Evolutionary conservation across 2,113 vertebrate genomes (phyloP).

Genomic region (Psittacula cyanocephala): DNA sequence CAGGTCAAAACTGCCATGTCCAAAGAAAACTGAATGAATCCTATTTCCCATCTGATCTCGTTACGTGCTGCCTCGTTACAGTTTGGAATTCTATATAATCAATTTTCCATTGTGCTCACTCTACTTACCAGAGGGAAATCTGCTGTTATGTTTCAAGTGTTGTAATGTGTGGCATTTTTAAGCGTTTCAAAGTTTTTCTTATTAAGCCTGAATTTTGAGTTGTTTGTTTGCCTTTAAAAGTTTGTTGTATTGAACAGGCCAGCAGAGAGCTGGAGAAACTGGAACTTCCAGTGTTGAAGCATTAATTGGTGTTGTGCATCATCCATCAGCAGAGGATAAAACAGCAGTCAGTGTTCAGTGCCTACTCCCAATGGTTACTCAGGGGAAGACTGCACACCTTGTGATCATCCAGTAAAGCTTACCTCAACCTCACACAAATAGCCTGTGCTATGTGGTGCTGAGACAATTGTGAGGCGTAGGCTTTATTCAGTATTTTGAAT

Average conservation of each 20-base stretch:
- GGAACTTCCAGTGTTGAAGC: not conserved
- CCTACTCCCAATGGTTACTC: not conserved
- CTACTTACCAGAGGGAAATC: not conserved
- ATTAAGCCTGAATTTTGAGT: not conserved
- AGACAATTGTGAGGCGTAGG: not conserved
- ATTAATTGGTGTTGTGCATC: slow-evolving; percentile 18
- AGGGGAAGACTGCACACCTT: not conserved
- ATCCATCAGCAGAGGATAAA: slow-evolving; percentile 5
- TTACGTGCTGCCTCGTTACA: not conserved
- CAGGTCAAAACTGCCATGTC: not conserved
- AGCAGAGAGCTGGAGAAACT: not conserved
- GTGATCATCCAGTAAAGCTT: not conserved
- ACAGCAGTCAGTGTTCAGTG: not conserved
- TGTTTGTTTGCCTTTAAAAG: not conserved
- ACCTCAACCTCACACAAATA: not conserved
- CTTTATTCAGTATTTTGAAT: not conserved
- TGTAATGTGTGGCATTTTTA: not conserved
- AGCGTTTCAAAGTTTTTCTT: not conserved
- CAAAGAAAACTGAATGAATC: slow-evolving; percentile 9
- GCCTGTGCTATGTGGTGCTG: not conserved
- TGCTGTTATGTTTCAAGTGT: not conserved
- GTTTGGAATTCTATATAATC: not conserved
- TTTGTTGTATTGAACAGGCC: not conserved
- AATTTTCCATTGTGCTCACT: not conserved
- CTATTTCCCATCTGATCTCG: not conserved